Evolutionary conservation across 2,888 invertebrate species (phyloP), one percentile per base, ranked within the genome.

Genomic region (Eledone cirrhosa): DNA sequence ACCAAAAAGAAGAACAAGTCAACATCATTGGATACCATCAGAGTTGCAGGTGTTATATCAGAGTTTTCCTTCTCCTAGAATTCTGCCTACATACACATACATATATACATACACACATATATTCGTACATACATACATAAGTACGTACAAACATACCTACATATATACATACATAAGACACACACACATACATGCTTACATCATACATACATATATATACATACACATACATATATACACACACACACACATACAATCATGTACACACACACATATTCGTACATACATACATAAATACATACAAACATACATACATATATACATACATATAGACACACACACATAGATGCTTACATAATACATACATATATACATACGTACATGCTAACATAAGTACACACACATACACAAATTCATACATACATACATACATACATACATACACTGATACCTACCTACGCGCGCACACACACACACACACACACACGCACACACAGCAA

Each of bases 91-190:
- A 53, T n/a, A 53, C 53, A 53, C 53, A 53, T 53, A 53, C n/a
- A 53, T 53, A 53, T 53, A 53, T 53, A 53, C n/a, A 53, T 53
- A 53, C n/a, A 53, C n/a, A 53, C n/a, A 53, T 53, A 53, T 53
- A 53, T 53, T 19, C 7, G 53, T 53, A n/a, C n/a, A n/a, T 3
- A n/a, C n/a, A n/a, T 53, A n/a, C n/a, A n/a, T 53, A n/a, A 22
- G 53, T 53, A n/a, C n/a, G 53, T 53, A n/a, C n/a, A 7, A 22
- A n/a, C n/a, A 7, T 5, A 7, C n/a, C 22, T 53, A n/a, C n/a
- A n/a, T 53, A n/a, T 3, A n/a, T 53, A 2, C 2, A 22, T 19
- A 53, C 19, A 4, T 19, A 19, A 53, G 3, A 22, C 7, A 19
- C n/a, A 53, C 2, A 53, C 5, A 2, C n/a, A 5, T 22, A 7